A percentile compares a stretch with the other conserved stretches of the same genome.
These are phyloP conservation scores for Terebella lapidaria DNA, from an alignment of 2,888 invertebrate genomes.

Conservation along the genomic window DNA sequence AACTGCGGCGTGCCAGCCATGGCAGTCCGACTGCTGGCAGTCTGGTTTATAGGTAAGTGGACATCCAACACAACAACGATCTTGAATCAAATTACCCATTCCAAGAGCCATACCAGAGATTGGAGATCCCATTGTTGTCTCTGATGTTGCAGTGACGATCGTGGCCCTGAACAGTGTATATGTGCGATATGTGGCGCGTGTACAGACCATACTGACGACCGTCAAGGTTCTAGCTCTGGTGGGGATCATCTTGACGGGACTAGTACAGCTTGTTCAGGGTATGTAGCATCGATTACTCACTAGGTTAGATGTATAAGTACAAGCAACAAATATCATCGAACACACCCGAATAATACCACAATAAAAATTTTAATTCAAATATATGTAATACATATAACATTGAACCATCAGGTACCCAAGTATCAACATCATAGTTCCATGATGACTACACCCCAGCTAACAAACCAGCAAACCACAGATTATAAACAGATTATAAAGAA, in stretches of 20 bases:
- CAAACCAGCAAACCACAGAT: no score
- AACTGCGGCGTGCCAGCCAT: not conserved
- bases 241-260: constrained; percentile 34
- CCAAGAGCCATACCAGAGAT: not conserved
- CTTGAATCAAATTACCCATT: not conserved
- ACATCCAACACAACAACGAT: not conserved
- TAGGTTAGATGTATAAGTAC: no score
- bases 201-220: constrained; percentile 34
- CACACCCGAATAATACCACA: no score
- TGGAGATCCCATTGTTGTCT: not conserved
- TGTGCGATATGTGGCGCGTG: constrained; percentile 35
- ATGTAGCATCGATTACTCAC: no score
- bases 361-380: no score
- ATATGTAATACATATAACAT: no score
- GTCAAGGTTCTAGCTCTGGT: constrained; percentile 35
- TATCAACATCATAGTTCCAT: no score
- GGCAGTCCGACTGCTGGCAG: not conserved
- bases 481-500: no score
- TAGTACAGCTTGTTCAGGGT: not conserved
- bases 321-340: no score
- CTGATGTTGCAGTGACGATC: constrained; percentile 33
- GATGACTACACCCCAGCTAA: no score
- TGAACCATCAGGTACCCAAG: no score
- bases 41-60: not conserved
- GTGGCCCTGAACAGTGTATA: constrained; percentile 37